Evolutionary conservation across 2,797 vertebrate genomes (phyloP).

Genomic region (Schizothorax lantsangensis): DNA sequence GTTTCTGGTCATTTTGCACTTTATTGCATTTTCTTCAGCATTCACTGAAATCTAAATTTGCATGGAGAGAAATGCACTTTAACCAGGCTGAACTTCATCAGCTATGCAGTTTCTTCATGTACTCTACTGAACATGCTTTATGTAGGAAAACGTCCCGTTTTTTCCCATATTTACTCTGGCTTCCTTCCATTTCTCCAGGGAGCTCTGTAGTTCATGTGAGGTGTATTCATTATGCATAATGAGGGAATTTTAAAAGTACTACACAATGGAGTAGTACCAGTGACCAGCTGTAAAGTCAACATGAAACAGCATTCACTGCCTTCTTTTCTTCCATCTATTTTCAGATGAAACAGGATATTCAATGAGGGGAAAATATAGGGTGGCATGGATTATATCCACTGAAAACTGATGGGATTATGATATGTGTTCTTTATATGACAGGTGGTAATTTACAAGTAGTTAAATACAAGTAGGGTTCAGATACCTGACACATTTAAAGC

Average conservation of each 20-base stretch:
- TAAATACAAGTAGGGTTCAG: too few relatives aligned
- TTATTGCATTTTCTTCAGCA: slow-evolving; percentile 66
- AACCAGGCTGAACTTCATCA: slow-evolving; percentile 62
- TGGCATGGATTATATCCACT: background rate
- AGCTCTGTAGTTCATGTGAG: slow-evolving; percentile 41
- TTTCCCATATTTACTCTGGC: slow-evolving; percentile 53
- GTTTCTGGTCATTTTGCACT: slow-evolving; percentile 61
- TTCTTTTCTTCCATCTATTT: background rate
- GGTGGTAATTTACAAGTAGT: background rate
- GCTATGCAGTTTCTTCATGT: slow-evolving; percentile 66
- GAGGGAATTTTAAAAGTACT: slow-evolving; percentile 36
- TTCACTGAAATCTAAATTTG: slow-evolving; percentile 67
- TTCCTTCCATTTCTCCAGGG: slow-evolving; percentile 63
- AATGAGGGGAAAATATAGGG: background rate
- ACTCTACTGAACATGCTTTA: slow-evolving; percentile 66
- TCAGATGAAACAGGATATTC: background rate
- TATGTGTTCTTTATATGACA: background rate
- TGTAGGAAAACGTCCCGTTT: slow-evolving; percentile 49
- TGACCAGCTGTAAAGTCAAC: slow-evolving; percentile 18
- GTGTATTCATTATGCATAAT: slow-evolving; percentile 59
- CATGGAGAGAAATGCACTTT: slow-evolving; percentile 71
- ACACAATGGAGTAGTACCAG: slow-evolving; percentile 47
- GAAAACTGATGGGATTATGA: background rate
- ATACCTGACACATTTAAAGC: too few relatives aligned
- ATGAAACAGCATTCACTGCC: background rate